Evolutionary conservation across 2,888 invertebrate species (phyloP), one percentile per base, ranked within the genome.

Genomic region (Acrobeloides nanus): DNA sequence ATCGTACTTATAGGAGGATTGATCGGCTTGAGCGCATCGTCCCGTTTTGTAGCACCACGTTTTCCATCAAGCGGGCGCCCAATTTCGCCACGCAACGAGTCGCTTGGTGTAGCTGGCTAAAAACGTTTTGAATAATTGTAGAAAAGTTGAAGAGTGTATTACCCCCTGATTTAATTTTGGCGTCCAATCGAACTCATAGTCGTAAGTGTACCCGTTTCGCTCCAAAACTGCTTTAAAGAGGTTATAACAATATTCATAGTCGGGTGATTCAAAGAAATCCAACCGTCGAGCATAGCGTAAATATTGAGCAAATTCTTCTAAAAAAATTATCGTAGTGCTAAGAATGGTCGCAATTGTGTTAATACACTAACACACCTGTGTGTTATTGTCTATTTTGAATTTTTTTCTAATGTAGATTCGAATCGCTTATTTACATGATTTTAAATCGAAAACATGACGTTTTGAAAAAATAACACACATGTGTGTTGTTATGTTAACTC

Each of bases 231-330:
- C 49, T 48, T 72, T 72, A 60, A 74, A 73, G 25, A 73, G 53
- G 43, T 68, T 68, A 53, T 65, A 70, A 54, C 73, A 74, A 81
- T 93, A 93, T 79, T 95, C 92, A 81, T 97, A 97, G 81, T 97
- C 95, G 51, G 97, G 97, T 65, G 90, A 89, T 81, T 97, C 97
- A 81, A 95, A 97, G 82, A 97, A 97, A 81, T 97, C 97, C 77
- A 97, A 81, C 76, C 90, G 84, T 49, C 82, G 82, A 55, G 97
- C 95, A 81, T 97, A 97, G 74, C 92, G 85, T 69, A 97, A 82
- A 80, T 97, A 97, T 75, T 88, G 89, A 60, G 92, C 88, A 82
- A 97, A 84, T 80, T 97, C 95, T 77, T 95, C 95, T 74, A 86
- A 83, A 81, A 54, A 35, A 24, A 24, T 6, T 6, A n/a, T n/a